These are phyloP conservation scores for Zoanthus gigantus DNA, from an alignment of 92 coral and sea anemone genomes.

Conservation along the genomic window DNA sequence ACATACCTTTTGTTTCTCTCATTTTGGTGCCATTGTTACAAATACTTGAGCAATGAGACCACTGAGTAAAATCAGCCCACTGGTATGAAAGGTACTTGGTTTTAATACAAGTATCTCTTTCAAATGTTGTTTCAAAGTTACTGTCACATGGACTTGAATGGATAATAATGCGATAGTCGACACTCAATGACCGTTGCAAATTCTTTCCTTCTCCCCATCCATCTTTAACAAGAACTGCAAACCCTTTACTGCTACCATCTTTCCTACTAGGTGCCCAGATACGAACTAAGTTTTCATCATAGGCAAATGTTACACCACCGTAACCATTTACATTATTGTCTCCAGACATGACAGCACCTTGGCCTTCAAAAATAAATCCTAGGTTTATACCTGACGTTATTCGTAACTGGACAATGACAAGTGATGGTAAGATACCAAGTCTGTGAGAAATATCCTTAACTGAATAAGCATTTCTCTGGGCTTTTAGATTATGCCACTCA, in stretches of 20 bases:
- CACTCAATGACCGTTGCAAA: constrained; percentile 59
- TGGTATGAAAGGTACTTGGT: constrained; percentile 71
- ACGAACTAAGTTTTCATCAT: constrained; percentile 80
- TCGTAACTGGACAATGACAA: constrained; percentile 78
- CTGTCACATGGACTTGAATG: constrained; percentile 74
- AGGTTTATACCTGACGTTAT: constrained; percentile 66
- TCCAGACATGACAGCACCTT: constrained; percentile 85
- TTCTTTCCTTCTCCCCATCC: constrained; percentile 86
- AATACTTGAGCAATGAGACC: constrained; percentile 94
- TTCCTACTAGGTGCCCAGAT: constrained; percentile 89
- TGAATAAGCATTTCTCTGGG: constrained; percentile 72
- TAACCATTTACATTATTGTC: constrained; percentile 80
- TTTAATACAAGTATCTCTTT: constrained; percentile 67
- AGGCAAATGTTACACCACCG: constrained; percentile 93
- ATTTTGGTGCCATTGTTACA: constrained; percentile 81
- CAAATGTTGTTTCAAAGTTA: constrained; percentile 53
- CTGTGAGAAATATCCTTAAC: constrained; percentile 67
- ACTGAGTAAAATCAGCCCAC: constrained; percentile 64
- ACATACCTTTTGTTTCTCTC: constrained; percentile 62
- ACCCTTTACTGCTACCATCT: constrained; percentile 80
- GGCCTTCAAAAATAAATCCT: constrained; percentile 84
- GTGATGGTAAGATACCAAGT: constrained; percentile 67
- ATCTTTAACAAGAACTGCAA: constrained; percentile 76
- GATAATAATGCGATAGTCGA: constrained; percentile 69
- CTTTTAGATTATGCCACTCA: constrained; percentile 69